Base-by-base conservation (phyloP, 2,888 invertebrate genomes). In the Calliopum simillimum region DNA sequence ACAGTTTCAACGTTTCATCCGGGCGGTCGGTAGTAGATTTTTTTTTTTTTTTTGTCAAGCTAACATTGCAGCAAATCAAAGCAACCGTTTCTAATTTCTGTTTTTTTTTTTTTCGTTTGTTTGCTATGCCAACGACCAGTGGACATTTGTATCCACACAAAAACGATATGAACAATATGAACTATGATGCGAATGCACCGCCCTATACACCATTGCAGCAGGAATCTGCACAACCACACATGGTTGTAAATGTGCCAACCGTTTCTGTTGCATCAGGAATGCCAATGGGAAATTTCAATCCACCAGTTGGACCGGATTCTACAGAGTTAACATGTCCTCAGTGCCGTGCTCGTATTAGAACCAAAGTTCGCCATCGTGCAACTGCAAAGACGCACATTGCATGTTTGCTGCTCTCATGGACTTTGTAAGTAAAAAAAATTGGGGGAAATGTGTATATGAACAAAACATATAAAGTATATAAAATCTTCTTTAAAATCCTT, bases 321-420 rank as follows among this genome's bases (percentile, higher is more conserved):
- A 70, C 65, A 25, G 56, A 69, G 55, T 49, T 76, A 58, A 71
- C 49, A 3, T 76, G 76, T 65, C 76, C 76, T 1, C 71, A 67
- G 14, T 76, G 76, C 21, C 71, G 69, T 11, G 73, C 74, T 41
- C 68, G 72, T 25, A 66, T 76, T 33, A 70, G 62, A 55, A 75
- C 74, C 3, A 25, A 6, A 5, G 70, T 75, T 23, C 61, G 73
- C 23, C 72, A 74, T 71, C 71, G 73, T 23, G 59, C 74, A 11
- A 76, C 75, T 11, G 11, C 61, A 11, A 76, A 76, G 53, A 76
- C 76, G 21, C 76, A 76, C 59, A 33, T 74, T 43, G 72, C 73
- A 11, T 76, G 76, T 55, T 56, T 76, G 19, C 19, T 76, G 14
- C 68, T 75, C 2, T 46, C 71, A 14, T 73, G 74, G 71, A 73